Conservation (phyloP, 2,113 vertebrate genomes). For the Cheilinus undulatus region DNA sequence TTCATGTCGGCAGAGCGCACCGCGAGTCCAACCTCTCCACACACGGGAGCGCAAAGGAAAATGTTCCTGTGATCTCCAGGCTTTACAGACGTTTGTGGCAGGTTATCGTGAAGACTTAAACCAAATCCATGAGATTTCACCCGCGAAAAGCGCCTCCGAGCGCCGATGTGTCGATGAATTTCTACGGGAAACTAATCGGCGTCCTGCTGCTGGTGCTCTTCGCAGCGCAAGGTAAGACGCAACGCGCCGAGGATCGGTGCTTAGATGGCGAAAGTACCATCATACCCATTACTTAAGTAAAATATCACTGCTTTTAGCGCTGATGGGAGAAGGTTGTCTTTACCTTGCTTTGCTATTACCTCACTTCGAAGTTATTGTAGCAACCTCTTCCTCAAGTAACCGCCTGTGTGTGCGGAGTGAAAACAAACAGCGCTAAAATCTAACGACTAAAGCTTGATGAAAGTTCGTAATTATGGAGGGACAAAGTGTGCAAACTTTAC, state of each 20-base stretch:
- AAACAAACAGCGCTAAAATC: background rate
- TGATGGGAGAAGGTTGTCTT: background rate
- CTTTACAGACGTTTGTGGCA: background rate
- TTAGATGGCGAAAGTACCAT: background rate
- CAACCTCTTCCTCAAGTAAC: background rate
- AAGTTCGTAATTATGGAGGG: background rate
- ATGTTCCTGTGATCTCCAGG: conserved; percentile 28
- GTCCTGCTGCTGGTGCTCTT: conserved; percentile 73
- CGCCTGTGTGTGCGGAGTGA: background rate
- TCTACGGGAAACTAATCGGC: conserved; percentile 62
- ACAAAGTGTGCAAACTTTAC: conserved; percentile 1
- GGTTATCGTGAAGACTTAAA: background rate
- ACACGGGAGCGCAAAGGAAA: conserved; percentile 42
- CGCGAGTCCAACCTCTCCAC: conserved; percentile 57
- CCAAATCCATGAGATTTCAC: background rate
- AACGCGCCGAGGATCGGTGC: conserved; percentile 6
- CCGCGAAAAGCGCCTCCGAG: background rate
- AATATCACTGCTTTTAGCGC: background rate
- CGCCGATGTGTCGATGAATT: conserved; percentile 72
- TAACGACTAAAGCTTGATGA: background rate
- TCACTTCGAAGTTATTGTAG: conserved; percentile 4
- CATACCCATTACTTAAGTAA: background rate
- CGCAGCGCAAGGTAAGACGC: conserved; percentile 77
- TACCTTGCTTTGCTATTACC: background rate
- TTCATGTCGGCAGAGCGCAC: conserved; percentile 66